These are phyloP conservation scores for Leucania comma DNA, from an alignment of 2,888 invertebrate species.

Conservation along the genomic window DNA sequence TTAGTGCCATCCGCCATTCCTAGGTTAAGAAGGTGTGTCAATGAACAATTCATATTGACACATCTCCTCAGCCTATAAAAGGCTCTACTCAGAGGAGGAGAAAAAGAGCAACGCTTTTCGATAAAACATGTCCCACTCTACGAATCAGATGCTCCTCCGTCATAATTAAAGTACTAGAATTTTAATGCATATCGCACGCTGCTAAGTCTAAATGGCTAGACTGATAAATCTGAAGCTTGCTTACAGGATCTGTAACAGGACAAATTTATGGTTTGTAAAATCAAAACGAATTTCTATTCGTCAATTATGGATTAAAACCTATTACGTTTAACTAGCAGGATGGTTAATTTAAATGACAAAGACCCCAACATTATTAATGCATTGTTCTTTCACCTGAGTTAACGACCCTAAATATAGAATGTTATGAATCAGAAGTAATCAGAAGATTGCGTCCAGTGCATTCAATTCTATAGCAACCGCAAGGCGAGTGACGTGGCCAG, in stretches of 20 bases:
- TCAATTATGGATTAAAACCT: neutral
- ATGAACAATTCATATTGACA: neutral
- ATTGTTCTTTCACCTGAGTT: constrained; percentile 19
- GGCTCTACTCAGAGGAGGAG: neutral
- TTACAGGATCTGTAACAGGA: neutral
- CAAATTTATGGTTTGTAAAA: neutral
- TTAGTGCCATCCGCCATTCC: neutral
- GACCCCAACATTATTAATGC: neutral
- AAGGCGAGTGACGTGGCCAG: constrained; percentile 27
- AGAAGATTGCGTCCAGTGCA: constrained; percentile 42
- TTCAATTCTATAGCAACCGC: constrained; percentile 40
- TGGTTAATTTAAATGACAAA: neutral
- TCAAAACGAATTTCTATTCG: neutral
- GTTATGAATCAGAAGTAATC: constrained; percentile 32
- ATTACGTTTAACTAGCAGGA: neutral
- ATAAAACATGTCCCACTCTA: neutral
- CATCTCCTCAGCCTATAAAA: neutral
- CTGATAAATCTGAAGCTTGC: neutral
- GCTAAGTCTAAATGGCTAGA: neutral
- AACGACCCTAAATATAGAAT: constrained; percentile 31
- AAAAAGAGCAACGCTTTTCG: neutral
- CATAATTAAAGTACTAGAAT: neutral
- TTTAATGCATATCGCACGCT: neutral
- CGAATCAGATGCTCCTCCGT: neutral
- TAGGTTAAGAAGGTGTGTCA: neutral